Conservation (phyloP, 2,113 vertebrate species). For the Benitochromis conjunctus region DNA sequence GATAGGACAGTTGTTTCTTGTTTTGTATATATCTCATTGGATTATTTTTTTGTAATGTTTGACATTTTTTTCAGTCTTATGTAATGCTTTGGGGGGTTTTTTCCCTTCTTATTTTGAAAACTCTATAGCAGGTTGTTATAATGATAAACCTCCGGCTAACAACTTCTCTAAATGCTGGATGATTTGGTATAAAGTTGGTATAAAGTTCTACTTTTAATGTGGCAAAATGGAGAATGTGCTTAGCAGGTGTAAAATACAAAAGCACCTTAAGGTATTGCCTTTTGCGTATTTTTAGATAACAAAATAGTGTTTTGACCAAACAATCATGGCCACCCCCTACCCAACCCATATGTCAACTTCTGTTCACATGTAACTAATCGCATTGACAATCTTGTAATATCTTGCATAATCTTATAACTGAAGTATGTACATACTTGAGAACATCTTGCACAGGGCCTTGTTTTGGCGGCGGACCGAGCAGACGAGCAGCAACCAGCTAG, state of each 20-base stretch:
- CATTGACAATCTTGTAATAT: not conserved
- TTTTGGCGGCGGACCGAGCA: conserved; percentile 77
- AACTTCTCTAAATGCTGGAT: not conserved
- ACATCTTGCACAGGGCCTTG: conserved; percentile 75
- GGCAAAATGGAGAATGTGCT: not conserved
- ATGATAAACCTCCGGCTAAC: not conserved
- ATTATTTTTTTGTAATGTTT: not conserved
- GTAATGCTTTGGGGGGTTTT: not conserved
- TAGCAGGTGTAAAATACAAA: not conserved
- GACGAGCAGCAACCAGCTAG: conserved; percentile 78
- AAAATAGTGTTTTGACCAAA: not conserved
- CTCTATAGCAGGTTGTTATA: not conserved
- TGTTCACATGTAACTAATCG: not conserved
- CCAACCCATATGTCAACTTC: not conserved
- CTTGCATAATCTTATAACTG: fast-evolving
- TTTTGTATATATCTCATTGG: not conserved
- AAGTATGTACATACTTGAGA: conserved; percentile 67
- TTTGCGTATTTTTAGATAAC: not conserved
- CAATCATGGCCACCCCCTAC: not conserved
- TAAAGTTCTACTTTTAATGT: not conserved
- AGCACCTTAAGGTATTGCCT: not conserved
- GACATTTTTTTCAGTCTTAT: not conserved
- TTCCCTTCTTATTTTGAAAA: not conserved
- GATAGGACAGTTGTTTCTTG: not conserved
- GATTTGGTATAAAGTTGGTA: too few relatives aligned